Conservation (phyloP, 2,113 vertebrate genomes). For the Albula glossodonta region DNA sequence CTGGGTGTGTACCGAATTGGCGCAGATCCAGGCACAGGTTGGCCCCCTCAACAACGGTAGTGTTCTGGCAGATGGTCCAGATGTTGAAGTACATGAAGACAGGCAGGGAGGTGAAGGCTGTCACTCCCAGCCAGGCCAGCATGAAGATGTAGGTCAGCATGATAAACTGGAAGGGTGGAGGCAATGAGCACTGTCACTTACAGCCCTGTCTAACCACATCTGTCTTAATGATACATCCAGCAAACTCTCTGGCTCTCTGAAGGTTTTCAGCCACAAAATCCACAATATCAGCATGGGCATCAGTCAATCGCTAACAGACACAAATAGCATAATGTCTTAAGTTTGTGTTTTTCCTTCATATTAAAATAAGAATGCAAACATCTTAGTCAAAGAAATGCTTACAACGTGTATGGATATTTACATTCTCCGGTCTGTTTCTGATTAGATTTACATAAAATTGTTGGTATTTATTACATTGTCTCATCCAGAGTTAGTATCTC, state of each 20-base stretch:
- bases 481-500: too few relatives aligned
- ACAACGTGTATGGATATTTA: too few relatives aligned
- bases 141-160: constrained; percentile 99
- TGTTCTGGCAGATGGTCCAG: constrained; percentile 96
- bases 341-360: too few relatives aligned
- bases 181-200: not conserved
- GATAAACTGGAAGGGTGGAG: constrained; percentile 81
- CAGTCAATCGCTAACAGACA: not conserved
- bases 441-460: too few relatives aligned
- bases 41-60: constrained; percentile 81
- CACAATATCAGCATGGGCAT: not conserved
- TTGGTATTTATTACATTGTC: too few relatives aligned
- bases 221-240: not conserved
- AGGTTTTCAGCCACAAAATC: too few relatives aligned
- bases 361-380: too few relatives aligned
- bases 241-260: not conserved
- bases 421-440: too few relatives aligned
- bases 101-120: constrained; percentile 93
- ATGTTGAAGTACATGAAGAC: constrained; percentile 99
- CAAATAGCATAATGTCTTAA: too few relatives aligned
- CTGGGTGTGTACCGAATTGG: constrained; percentile 82
- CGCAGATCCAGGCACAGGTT: constrained; percentile 93
- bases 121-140: constrained; percentile 98
- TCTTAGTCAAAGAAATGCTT: too few relatives aligned
- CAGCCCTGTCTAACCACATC: not conserved